Conservation (phyloP, 2,888 invertebrate species). For the Rhogogaster chlorosoma region DNA sequence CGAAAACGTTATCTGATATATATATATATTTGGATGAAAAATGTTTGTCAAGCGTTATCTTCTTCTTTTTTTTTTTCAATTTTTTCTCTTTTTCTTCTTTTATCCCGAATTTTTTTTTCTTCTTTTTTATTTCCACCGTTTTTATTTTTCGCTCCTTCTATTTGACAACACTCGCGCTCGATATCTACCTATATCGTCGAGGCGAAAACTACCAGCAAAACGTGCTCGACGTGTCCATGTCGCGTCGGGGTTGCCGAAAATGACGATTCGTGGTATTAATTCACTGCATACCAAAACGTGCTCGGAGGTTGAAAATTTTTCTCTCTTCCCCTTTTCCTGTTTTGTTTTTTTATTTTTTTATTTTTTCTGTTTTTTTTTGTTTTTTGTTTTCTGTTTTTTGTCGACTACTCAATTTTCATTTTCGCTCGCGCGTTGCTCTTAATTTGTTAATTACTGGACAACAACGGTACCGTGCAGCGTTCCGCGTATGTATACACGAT, state of each 20-base stretch:
- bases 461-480: not conserved
- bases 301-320: not conserved
- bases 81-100: not conserved
- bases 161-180: not conserved
- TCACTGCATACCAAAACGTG: constrained; percentile 9
- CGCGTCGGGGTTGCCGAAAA: not conserved
- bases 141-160: not conserved
- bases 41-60: not conserved
- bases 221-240: not conserved
- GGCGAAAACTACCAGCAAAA: not conserved
- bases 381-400: not conserved
- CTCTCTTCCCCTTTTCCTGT: not conserved
- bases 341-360: not conserved
- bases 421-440: not conserved
- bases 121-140: too few species aligned
- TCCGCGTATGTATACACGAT: not conserved
- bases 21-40: not conserved
- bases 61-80: not conserved
- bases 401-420: constrained; percentile 39
- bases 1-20: not conserved
- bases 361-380: not conserved
- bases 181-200: constrained; percentile 19
- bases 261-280: constrained; percentile 24
- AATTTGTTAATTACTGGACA: constrained; percentile 28
- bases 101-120: not conserved